phyloP scores from a whole-genome alignment of 1,140 invertebrate genomes.

The Heliconius eleuchia region DNA sequence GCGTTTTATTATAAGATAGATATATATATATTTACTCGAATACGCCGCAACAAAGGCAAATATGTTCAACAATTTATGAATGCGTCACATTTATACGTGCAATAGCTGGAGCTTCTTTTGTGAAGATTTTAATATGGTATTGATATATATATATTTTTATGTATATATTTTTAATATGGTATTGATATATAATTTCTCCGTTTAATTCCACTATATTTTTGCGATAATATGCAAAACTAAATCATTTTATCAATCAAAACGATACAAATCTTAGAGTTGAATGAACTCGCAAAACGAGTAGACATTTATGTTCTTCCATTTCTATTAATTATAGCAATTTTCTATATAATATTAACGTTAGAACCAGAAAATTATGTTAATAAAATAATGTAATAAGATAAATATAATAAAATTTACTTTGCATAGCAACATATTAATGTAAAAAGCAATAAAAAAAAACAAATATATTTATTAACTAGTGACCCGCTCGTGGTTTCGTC shows the following conservation, averaged over 20 bases:
- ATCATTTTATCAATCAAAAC: not conserved
- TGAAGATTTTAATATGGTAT: not conserved
- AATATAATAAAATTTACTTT: not conserved
- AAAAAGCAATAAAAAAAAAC: too few species aligned
- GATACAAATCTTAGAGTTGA: not conserved
- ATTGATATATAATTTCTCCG: not conserved
- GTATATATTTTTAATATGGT: not conserved
- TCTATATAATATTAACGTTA: not conserved
- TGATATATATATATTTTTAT: not conserved
- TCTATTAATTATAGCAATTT: not conserved
- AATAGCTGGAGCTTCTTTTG: not conserved
- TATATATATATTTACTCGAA: not conserved
- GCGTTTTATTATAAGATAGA: not conserved
- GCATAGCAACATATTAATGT: too few species aligned
- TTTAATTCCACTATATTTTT: not conserved
- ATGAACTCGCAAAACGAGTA: not conserved
- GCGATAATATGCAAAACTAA: not conserved
- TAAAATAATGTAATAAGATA: not conserved
- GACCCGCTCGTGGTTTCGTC: too few species aligned
- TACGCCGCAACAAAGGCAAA: slow-evolving; percentile 1
- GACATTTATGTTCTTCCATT: not conserved
- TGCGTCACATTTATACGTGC: not conserved
- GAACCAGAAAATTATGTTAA: too few species aligned
- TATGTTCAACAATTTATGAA: slow-evolving; percentile 7
- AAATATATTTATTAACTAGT: too few species aligned